A percentile compares a stretch with the other conserved stretches of the same genome.
Conservation (phyloP, 2,888 invertebrate species). For the Baronia brevicornis region DNA sequence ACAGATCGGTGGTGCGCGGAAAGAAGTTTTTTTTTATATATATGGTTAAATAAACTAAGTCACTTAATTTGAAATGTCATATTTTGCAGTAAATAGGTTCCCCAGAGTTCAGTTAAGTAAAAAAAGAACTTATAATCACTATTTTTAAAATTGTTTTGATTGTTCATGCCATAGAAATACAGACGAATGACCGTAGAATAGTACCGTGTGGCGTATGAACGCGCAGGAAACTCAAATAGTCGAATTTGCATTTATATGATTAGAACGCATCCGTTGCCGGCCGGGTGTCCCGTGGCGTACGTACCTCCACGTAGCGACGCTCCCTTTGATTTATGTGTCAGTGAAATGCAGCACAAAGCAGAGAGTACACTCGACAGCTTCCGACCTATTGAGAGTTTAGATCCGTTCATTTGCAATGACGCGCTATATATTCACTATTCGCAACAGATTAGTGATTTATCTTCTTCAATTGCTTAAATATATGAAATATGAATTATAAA, state of each 20-base stretch:
- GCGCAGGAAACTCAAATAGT: constrained; percentile 58
- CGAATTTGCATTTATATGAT: constrained; percentile 70
- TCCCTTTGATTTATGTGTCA: constrained; percentile 1
- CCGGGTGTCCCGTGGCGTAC: constrained; percentile 10
- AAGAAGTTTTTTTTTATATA: too few relatives aligned
- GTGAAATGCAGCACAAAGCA: constrained; percentile 1
- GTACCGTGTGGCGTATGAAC: too few relatives aligned
- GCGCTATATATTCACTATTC: too few relatives aligned
- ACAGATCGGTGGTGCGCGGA: too few relatives aligned
- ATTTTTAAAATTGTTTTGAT: too few relatives aligned
- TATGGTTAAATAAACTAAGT: too few relatives aligned
- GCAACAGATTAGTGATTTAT: constrained; percentile 7
- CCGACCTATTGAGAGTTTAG: constrained; percentile 9
- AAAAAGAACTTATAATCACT: too few relatives aligned
- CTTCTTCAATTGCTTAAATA: constrained; percentile 8
- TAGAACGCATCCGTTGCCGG: constrained; percentile 48
- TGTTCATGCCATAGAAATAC: too few relatives aligned
- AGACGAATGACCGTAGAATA: too few relatives aligned
- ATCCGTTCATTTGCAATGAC: constrained; percentile 12
- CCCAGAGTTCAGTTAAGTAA: too few relatives aligned
- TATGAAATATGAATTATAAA: neutral
- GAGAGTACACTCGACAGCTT: constrained; percentile 8
- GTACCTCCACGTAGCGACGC: constrained; percentile 1
- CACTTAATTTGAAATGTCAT: too few relatives aligned
- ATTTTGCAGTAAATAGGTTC: too few relatives aligned